Conservation (phyloP, 2,888 invertebrate genomes). For the Julus scanicus region DNA sequence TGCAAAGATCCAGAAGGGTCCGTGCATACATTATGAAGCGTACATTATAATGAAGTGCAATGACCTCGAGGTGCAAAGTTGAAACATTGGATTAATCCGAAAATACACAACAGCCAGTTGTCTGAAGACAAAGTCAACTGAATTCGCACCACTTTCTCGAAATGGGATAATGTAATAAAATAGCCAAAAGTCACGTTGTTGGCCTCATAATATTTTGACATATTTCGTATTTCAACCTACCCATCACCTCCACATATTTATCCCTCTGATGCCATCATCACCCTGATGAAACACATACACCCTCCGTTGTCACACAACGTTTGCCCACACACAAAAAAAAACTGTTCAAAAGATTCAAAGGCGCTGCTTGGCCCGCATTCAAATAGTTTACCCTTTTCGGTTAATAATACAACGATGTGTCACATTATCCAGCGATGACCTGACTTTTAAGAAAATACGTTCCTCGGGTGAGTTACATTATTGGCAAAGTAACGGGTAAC, state of each 20-base stretch:
- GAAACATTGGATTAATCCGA: neutral
- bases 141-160: neutral
- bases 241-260: neutral
- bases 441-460: neutral
- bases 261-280: neutral
- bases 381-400: conserved; percentile 1
- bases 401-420: neutral
- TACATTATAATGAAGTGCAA: neutral
- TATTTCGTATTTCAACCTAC: neutral
- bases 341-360: conserved; percentile 13
- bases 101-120: neutral
- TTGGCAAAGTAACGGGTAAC: neutral
- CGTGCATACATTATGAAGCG: neutral
- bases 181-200: neutral
- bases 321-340: neutral
- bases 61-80: conserved; percentile 4
- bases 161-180: neutral
- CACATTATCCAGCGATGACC: neutral
- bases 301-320: neutral
- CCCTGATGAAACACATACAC: neutral
- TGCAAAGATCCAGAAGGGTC: neutral
- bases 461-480: neutral
- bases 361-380: conserved; percentile 18
- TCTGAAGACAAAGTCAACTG: neutral
- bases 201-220: conserved; percentile 42